These are phyloP conservation scores for Eupithecia inturbata DNA, from an alignment of 2,888 invertebrate species.

Conservation along the genomic window DNA sequence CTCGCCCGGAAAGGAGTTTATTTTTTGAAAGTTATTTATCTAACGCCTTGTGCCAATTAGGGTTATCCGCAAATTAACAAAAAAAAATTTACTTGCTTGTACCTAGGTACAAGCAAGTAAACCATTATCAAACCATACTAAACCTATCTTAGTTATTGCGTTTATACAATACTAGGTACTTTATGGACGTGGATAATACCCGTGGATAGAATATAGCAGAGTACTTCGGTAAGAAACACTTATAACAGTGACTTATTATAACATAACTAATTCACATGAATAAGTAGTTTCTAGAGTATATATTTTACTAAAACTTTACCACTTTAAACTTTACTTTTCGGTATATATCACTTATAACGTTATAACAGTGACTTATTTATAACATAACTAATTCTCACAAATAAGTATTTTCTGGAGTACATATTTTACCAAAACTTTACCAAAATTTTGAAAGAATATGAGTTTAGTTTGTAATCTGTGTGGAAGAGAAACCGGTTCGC, in stretches of 20 bases:
- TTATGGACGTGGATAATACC: not conserved
- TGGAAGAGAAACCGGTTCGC: slow-evolving; percentile 65
- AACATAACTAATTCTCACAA: too few species aligned
- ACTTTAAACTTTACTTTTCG: too few species aligned
- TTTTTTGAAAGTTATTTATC: slow-evolving; percentile 42
- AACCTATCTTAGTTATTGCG: not conserved
- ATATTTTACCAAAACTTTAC: too few species aligned
- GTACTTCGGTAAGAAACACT: not conserved
- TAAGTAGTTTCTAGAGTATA: too few species aligned
- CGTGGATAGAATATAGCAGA: not conserved
- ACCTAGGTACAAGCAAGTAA: not conserved
- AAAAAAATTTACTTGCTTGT: not conserved
- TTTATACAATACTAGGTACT: not conserved
- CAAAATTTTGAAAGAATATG: slow-evolving; percentile 19
- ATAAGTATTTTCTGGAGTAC: not conserved
- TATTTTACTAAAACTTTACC: too few species aligned
- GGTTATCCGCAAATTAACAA: not conserved
- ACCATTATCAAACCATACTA: too few species aligned
- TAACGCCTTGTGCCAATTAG: slow-evolving; percentile 4
- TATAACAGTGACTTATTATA: too few species aligned
- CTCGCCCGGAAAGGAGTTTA: slow-evolving; percentile 49
- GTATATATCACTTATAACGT: too few species aligned
- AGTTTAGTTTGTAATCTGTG: slow-evolving; percentile 55
- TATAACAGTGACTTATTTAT: too few species aligned
- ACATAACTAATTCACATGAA: too few species aligned